A percentile compares a stretch with the other conserved stretches of the same genome.
Evolutionary conservation across 2,888 invertebrate genomes (phyloP).

Genomic region (Acheta domesticus): DNA sequence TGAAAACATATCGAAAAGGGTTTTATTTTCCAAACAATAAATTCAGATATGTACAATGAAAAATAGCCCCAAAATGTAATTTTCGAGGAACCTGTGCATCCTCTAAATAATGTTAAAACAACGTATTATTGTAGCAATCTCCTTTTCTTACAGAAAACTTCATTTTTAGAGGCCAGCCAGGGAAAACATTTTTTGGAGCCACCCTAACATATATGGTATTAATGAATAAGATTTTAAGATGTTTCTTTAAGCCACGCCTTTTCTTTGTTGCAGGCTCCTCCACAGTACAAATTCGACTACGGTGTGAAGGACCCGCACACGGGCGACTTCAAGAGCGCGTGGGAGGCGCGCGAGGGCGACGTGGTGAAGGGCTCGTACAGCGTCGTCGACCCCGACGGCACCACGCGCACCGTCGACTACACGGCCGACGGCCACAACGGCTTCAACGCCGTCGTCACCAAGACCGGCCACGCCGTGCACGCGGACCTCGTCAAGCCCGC

Average conservation of each 20-base stretch:
- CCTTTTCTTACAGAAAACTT: no score
- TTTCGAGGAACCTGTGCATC: no score
- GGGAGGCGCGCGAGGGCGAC: conserved; percentile 38
- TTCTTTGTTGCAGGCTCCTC: conserved; percentile 36
- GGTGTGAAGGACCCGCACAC: conserved; percentile 39
- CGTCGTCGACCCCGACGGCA: conserved; percentile 37
- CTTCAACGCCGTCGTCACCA: conserved; percentile 34
- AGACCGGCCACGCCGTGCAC: conserved; percentile 19
- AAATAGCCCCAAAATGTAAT: no score
- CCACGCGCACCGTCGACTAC: conserved; percentile 37
- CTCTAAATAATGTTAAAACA: no score
- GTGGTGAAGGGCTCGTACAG: conserved; percentile 37
- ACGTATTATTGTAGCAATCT: no score
- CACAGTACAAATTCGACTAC: conserved; percentile 39
- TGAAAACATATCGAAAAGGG: no score
- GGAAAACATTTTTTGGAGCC: no score
- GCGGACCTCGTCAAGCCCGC: neutral
- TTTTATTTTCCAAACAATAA: no score
- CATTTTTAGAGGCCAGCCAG: no score
- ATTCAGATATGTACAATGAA: no score
- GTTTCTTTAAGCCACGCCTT: neutral
- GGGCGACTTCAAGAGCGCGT: conserved; percentile 39
- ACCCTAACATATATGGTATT: no score
- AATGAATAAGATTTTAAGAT: neutral
- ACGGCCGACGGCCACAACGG: conserved; percentile 36